Base-by-base conservation (phyloP, 2,888 invertebrate genomes). In the Agapostemon virescens region DNA sequence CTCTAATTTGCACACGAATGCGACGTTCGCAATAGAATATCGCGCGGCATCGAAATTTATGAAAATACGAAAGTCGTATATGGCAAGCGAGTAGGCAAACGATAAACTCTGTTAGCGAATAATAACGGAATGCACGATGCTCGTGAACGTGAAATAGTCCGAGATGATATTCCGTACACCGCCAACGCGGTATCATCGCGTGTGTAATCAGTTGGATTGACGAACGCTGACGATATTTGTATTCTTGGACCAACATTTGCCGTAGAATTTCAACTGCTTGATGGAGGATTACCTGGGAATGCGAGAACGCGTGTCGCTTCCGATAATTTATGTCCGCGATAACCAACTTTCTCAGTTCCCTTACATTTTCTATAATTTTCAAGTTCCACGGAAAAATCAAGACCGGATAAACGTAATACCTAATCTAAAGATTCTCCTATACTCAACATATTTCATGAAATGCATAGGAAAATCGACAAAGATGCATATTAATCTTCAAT, bases 51-150 rank as follows among this genome's bases (percentile, higher is more conserved):
- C 15, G 33, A 61, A 61, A 70, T 61, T 42, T 40, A 61, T 70
- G 40, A 61, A 61, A 61, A 42, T 61, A 61, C 40, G 9, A 30
- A 5, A 20, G 30, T 70, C 70, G 42, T n/a, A 33, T 17, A 42
- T 9, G 61, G 58, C n/a, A 5, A 15, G 42, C 7, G 58, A 42
- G n/a, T 61, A 42, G 30, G 70, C n/a, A 40, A 58, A 70, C 26
- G 42, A 64, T n/a, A 69, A 64, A 42, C 55, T 75, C 69, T 75
- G 75, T 78, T 78, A 73, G 38, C n/a, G n/a, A 36, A 15, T n/a
- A 63, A 63, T 77, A 77, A 77, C 75, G 77, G 77, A 69, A 74
- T 36, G n/a, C 76, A 2, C 2, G 61, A 9, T 49, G 55, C 69
- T 45, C 64, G 15, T 15, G 26, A 3, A 20, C 64, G 17, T 45